Evolutionary conservation across 2,888 invertebrate genomes (phyloP).

Genomic region (Fissipunctia ypsillon): DNA sequence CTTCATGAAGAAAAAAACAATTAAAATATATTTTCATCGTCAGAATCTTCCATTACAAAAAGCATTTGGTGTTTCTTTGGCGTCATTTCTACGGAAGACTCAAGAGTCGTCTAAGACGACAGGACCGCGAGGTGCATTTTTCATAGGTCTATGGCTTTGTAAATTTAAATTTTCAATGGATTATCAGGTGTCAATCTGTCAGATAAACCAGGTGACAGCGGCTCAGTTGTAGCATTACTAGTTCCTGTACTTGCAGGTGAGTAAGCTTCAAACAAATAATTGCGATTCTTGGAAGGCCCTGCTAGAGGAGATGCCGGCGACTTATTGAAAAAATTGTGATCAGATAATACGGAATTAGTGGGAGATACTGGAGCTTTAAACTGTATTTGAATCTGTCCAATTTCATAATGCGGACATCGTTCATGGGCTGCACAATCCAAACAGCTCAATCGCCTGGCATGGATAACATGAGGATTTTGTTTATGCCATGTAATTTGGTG

Average conservation of each 20-base stretch:
- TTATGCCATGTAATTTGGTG: background rate
- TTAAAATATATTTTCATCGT: background rate
- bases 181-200: background rate
- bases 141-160: background rate
- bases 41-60: background rate
- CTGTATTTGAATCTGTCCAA: background rate
- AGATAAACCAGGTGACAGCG: background rate
- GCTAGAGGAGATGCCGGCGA: background rate
- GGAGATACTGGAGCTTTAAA: background rate
- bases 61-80: background rate
- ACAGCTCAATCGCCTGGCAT: no score
- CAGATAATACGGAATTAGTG: background rate
- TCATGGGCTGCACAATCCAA: background rate
- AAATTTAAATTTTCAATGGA: background rate
- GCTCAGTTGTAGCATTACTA: no score
- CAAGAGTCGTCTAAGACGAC: background rate
- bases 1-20: background rate
- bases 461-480: background rate
- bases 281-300: background rate
- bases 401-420: background rate
- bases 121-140: background rate
- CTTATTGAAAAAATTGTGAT: background rate
- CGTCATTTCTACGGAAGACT: background rate
- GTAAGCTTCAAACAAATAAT: background rate
- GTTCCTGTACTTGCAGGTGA: background rate